Base-by-base conservation (phyloP, 1,140 invertebrate genomes). In the Halesus radiatus region DNA sequence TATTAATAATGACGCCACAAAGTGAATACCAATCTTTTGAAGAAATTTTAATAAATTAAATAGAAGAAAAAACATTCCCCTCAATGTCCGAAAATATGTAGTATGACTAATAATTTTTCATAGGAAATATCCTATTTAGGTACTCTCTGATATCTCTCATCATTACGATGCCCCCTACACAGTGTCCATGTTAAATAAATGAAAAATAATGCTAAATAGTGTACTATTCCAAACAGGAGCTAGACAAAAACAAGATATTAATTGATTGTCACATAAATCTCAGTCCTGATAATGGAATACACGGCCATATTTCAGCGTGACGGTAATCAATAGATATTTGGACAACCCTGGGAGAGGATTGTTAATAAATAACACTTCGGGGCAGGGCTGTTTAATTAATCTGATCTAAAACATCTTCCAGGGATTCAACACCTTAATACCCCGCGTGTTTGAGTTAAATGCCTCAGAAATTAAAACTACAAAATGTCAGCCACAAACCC, bases 361-460 rank as follows among this genome's bases (percentile, higher is more conserved):
- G 56, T 64, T 54, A 23, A 74, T 73, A 80, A 80, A 76, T 32
- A 76, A 80, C 74, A 56, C 64, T 62, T 56, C 20, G 73, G 72
- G 50, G 18, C 53, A n/a, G 75, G 73, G 32, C 56, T 32, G 53
- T 56, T 73, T 81, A 78, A 81, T 81, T 81, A 81, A 81, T 81
- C 75, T 70, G 5, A 18, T 64, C 60, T 64, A 13, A 29, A 45
- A 45, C 16, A 15, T 26, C 18, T 20, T 60, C 23, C 20, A 60
- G 56, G 56, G 56, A 20, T 23, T 60, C 56, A 60, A 60, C 56
- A 60, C 37, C 37, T 45, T 45, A 5, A 45, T 8, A 10, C 37
- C 10, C 8, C 8, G 8, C 37, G 8, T 45, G 10, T 45, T 45
- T 45, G 13, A 37, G 7, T 37, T 37, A 4, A 4, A 37, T 37